phyloP scores from a whole-genome alignment of 2,113 vertebrate species.

The Cavia porcellus region DNA sequence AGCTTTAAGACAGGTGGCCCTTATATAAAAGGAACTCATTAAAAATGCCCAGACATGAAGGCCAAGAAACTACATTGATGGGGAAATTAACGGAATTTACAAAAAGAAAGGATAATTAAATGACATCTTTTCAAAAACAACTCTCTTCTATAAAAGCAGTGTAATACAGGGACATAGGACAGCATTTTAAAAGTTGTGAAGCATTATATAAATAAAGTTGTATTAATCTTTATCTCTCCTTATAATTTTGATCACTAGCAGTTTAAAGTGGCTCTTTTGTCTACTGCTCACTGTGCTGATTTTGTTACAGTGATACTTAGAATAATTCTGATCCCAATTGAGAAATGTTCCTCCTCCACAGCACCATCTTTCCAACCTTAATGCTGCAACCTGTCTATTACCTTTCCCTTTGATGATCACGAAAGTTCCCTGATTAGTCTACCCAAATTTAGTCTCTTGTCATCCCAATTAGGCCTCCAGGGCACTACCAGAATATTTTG shows the following conservation, averaged over 20 bases:
- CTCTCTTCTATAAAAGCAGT: background rate
- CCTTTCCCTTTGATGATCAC: background rate
- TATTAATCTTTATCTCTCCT: conserved; percentile 21
- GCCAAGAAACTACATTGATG: conserved; percentile 37
- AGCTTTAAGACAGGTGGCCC: background rate
- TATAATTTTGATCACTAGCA: background rate
- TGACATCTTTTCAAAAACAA: conserved; percentile 47
- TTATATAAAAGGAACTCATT: conserved; percentile 51
- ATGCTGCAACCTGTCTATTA: background rate
- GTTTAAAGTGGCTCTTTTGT: background rate
- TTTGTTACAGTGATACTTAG: background rate
- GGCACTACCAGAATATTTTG: background rate
- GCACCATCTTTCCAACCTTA: background rate
- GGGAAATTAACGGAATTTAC: conserved; percentile 58
- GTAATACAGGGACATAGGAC: background rate
- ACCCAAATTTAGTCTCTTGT: background rate
- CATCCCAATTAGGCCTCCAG: background rate
- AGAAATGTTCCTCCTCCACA: background rate
- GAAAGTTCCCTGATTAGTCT: background rate
- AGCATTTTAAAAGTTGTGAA: background rate
- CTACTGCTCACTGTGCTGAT: background rate
- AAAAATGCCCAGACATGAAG: conserved; percentile 57
- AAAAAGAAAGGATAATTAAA: conserved; percentile 66
- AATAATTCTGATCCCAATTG: background rate
- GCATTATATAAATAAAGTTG: background rate